Evolutionary conservation across 2,797 vertebrate species (phyloP).

Genomic region (Pygocentrus nattereri): DNA sequence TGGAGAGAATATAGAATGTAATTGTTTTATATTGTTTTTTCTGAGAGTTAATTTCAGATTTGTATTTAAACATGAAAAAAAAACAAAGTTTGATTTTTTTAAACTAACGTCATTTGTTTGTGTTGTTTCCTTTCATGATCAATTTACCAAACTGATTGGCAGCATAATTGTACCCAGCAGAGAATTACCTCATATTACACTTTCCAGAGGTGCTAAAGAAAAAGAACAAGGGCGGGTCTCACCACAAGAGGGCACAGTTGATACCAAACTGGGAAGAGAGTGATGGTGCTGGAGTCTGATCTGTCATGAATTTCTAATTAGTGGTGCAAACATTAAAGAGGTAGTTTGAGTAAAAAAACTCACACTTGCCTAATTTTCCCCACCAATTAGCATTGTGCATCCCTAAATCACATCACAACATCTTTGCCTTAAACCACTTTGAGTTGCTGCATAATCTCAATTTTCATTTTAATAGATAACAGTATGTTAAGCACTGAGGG

Average conservation of each 20-base stretch:
- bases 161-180: neutral
- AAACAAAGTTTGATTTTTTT: neutral
- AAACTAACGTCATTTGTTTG: neutral
- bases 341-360: neutral
- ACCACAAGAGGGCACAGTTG: slow-evolving; percentile 44
- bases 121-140: neutral
- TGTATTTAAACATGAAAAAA: neutral
- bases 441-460: no score
- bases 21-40: slow-evolving; percentile 5
- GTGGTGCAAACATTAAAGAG: neutral
- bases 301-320: neutral
- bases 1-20: neutral
- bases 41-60: neutral
- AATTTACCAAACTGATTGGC: neutral
- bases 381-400: no score
- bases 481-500: no score
- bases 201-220: neutral
- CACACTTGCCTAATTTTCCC: no score
- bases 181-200: neutral
- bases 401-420: no score
- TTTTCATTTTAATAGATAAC: no score
- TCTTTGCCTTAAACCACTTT: no score
- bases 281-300: neutral
- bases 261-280: neutral
- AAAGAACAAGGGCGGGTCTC: neutral